Conservation (phyloP, 1,140 invertebrate genomes). For the Bombus breviceps region DNA sequence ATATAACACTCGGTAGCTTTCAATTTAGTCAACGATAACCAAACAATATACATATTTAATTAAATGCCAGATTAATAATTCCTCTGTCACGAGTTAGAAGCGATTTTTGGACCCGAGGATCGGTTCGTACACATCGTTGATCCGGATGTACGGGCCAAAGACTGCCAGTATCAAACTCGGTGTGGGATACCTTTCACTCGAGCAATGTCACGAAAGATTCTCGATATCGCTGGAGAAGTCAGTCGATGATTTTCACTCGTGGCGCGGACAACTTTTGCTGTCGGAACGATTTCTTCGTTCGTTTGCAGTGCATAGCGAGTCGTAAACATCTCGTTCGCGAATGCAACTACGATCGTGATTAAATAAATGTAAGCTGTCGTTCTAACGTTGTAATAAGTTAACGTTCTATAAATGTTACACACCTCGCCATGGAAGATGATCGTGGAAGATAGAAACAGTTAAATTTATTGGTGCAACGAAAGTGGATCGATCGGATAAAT, state of each 20-base stretch:
- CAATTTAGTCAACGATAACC: not conserved
- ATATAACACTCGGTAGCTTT: not conserved
- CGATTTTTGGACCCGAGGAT: not conserved
- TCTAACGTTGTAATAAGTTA: not conserved
- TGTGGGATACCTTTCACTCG: conserved; percentile 53
- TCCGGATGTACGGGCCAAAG: conserved; percentile 16
- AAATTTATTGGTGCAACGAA: not conserved
- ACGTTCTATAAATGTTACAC: not conserved
- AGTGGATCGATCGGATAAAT: too few species aligned
- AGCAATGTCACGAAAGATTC: conserved; percentile 54
- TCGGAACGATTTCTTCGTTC: not conserved
- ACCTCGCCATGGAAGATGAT: too few species aligned
- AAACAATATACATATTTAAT: too few species aligned
- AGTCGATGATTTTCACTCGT: conserved; percentile 59
- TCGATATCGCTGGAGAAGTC: conserved; percentile 37
- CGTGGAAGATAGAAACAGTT: too few species aligned
- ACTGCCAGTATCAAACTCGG: conserved; percentile 36
- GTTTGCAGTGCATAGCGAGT: not conserved
- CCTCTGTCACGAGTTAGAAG: not conserved
- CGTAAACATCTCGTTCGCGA: too few species aligned
- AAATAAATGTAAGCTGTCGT: not conserved
- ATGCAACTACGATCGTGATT: too few species aligned
- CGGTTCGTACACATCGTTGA: conserved; percentile 9
- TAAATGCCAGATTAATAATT: not conserved
- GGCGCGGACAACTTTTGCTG: conserved; percentile 23